Evolutionary conservation across 2,797 vertebrate genomes (phyloP), one percentile per base, ranked within the genome.

Genomic region (Sphenodon punctatus): DNA sequence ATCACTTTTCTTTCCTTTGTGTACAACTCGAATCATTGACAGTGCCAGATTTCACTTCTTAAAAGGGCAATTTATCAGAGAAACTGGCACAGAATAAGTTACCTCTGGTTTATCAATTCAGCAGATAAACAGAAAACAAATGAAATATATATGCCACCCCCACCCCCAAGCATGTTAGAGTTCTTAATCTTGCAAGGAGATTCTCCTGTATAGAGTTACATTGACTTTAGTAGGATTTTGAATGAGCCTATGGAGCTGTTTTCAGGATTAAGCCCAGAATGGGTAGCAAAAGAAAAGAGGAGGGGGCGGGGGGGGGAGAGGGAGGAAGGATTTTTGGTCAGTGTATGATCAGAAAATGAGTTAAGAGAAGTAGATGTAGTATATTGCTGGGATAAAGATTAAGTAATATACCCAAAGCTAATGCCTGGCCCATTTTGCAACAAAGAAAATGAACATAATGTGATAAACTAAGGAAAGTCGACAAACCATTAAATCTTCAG

Each of bases 401-500:
- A 91, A 90, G 59, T 91, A 86, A 88, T 39, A 67, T 32, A 72
- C 6, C 72, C 55, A 59, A 48, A 68, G 70, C 46, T 59, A 89
- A 88, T 59, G 27, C n/a, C 70, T 64, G 39, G 42, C 23, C 66
- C 34, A 58, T 78, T 87, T 82, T 89, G 41, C 42, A 80, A 55
- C 60, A 82, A 80, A 46, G 27, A 81, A 80, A 84, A 88, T 80
- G 67, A 92, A 78, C 30, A 75, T 81, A 88, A 86, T 63, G 10
- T 72, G 78, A 82, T 89, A 81, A 87, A 91, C 53, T 73, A 32
- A 76, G 80, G 55, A 61, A 72, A 85, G 84, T 88, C 72, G 87
- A 88, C 49, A 88, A 87, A 88, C 80, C 42, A 59, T 80, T 88
- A 92, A 81, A 85, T 38, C 45, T 89, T 11, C 30, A 20, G 82